These are phyloP conservation scores for Burhinus oedicnemus DNA, from an alignment of 2,113 vertebrate species.

Conservation along the genomic window DNA sequence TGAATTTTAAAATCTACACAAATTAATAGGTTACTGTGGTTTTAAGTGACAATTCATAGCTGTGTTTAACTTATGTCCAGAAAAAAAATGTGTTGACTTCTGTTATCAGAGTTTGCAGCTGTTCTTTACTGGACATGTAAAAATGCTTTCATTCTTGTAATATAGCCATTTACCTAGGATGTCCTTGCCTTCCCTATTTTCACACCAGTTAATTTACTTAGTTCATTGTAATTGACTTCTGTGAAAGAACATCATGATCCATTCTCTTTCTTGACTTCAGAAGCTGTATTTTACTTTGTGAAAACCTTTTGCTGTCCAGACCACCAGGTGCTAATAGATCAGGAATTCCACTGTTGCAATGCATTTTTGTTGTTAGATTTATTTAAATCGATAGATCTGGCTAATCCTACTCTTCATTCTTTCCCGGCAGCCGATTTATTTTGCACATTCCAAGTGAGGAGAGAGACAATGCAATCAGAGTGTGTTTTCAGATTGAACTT, in stretches of 20 bases:
- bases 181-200: not conserved
- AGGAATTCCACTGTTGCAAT: not conserved
- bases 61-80: not conserved
- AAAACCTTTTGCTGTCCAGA: not conserved
- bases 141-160: not conserved
- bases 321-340: not conserved
- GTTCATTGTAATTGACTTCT: not conserved
- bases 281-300: not conserved
- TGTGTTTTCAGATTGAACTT: constrained; percentile 99
- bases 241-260: not conserved
- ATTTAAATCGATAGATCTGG: not conserved
- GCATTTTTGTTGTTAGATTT: not conserved
- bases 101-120: not conserved
- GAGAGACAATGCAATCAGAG: constrained; percentile 96
- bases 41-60: not conserved
- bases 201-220: not conserved
- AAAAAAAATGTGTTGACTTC: not conserved
- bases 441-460: constrained; percentile 98
- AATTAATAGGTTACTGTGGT: not conserved
- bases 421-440: constrained; percentile 91
- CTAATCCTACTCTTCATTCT: not conserved
- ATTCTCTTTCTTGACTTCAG: not conserved
- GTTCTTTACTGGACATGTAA: not conserved
- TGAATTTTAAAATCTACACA: not conserved
- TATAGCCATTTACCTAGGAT: not conserved